Base-by-base conservation (phyloP, 1,140 invertebrate genomes). In the Carcinoscorpius rotundicauda region DNA sequence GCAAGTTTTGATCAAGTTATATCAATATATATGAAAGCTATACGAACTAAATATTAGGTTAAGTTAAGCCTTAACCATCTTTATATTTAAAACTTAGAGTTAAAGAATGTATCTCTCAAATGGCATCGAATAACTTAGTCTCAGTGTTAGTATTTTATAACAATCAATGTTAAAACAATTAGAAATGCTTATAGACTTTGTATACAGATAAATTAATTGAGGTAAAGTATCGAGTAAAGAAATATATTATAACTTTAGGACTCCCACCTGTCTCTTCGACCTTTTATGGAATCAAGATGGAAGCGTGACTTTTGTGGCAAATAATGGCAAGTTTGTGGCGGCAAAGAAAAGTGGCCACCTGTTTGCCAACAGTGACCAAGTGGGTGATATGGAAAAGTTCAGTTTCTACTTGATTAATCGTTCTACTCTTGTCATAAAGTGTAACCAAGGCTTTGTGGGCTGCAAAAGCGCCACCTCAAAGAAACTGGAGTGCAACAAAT, bases 361-460 rank as follows among this genome's bases (percentile, higher is more conserved):
- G 58, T 93, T 92, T 76, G 92, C 93, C 69, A 92, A 90, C 73
- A 84, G 86, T 6, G 92, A 95, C 72, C 76, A 68, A 1, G 84
- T 91, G 4, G 91, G 94, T 70, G 90, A 93, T 67, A 87, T 85
- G 69, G 88, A 87, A 79, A 91, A 91, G 76, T 97, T 95, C 77
- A 90, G 86, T 78, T 94, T 95, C 80, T 93, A 93, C 73, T 83
- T 96, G 66, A 91, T 94, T 76, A 95, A 94, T 79, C 61, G 91
- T 72, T 93, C 94, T 3, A 89, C 95, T 74, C 78, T 97, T 70
- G 92, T 97, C 68, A 80, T 98, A 69, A 93, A 95, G 76, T 91
- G 89, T 73, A 93, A 97, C 73, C 93, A 95, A 78, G 95, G 95
- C n/a, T 97, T 96, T 77, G 93, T 97, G 56, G 95, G 93, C 0